These are phyloP conservation scores for Ceryle rudis DNA, from an alignment of 2,797 vertebrate genomes.

Conservation along the genomic window DNA sequence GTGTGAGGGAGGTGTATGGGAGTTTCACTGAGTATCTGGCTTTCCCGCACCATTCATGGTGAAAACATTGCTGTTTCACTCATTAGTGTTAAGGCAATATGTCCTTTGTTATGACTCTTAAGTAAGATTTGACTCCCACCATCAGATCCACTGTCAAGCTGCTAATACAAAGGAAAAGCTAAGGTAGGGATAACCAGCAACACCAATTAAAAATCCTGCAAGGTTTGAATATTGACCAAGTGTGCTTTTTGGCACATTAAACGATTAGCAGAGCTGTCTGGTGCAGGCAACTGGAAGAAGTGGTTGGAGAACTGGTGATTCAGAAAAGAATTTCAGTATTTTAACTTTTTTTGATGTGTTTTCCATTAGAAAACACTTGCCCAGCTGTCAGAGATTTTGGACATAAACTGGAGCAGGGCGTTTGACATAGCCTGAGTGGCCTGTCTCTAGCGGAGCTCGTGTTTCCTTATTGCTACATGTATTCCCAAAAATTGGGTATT, in stretches of 20 bases:
- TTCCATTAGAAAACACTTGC: not conserved
- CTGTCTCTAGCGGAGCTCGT: not conserved
- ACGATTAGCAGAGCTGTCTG: not conserved
- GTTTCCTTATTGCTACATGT: not conserved
- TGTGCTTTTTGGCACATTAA: not conserved
- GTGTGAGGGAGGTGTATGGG: accelerated
- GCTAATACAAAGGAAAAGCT: not conserved
- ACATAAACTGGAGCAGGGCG: accelerated
- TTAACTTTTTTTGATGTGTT: not conserved
- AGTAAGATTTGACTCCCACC: not conserved
- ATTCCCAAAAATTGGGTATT: not conserved
- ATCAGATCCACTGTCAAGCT: not conserved
- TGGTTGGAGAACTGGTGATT: not conserved
- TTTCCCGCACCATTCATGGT: accelerated
- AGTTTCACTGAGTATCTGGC: not conserved
- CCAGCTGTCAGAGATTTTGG: not conserved
- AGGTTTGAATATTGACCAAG: not conserved
- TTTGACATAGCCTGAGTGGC: not conserved
- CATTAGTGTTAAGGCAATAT: not conserved
- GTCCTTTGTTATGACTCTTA: not conserved
- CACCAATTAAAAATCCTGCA: not conserved
- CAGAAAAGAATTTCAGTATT: not conserved
- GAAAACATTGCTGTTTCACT: not conserved
- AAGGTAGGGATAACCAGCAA: not conserved
- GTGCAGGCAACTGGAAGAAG: not conserved